phyloP scores from a whole-genome alignment of 1,140 invertebrate species.

The Eulimnadia texana region DNA sequence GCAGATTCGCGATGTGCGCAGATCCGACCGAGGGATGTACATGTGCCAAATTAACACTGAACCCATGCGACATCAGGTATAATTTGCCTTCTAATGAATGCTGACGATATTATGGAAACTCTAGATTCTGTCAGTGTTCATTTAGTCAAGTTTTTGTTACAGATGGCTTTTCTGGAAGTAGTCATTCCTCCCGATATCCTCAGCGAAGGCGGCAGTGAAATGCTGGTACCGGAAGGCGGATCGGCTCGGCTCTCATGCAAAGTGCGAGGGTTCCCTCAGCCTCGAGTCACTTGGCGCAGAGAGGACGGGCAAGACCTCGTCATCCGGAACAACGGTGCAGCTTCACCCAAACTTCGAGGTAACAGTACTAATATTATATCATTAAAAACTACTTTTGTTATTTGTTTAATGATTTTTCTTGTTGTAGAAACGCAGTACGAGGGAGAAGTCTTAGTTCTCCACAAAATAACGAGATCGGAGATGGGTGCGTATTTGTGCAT shows the following conservation, averaged over 20 bases:
- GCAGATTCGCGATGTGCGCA: slow-evolving; percentile 59
- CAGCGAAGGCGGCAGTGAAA: slow-evolving; percentile 62
- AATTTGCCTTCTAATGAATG: no score
- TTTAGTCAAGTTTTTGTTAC: no score
- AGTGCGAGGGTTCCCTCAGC: slow-evolving; percentile 65
- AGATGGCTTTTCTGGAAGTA: slow-evolving; percentile 71
- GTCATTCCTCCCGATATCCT: slow-evolving; percentile 85
- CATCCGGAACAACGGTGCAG: slow-evolving; percentile 35
- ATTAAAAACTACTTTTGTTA: background rate
- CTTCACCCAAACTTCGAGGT: slow-evolving; percentile 47
- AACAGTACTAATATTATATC: no score
- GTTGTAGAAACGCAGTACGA: slow-evolving; percentile 48
- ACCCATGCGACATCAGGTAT: slow-evolving; percentile 87
- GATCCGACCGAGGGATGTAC: slow-evolving; percentile 61
- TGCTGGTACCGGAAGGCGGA: slow-evolving; percentile 80
- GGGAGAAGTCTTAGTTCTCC: slow-evolving; percentile 55
- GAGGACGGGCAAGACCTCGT: slow-evolving; percentile 73
- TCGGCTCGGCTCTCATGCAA: slow-evolving; percentile 72
- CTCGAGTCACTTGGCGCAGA: slow-evolving; percentile 67
- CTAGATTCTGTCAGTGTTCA: no score
- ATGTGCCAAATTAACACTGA: slow-evolving; percentile 91
- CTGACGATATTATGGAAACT: no score
- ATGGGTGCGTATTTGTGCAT: slow-evolving; percentile 76
- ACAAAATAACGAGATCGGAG: slow-evolving; percentile 64
- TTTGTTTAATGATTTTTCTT: slow-evolving; percentile 1